phyloP scores from a whole-genome alignment of 2,888 invertebrate genomes.

The Scaeva pyrastri region DNA sequence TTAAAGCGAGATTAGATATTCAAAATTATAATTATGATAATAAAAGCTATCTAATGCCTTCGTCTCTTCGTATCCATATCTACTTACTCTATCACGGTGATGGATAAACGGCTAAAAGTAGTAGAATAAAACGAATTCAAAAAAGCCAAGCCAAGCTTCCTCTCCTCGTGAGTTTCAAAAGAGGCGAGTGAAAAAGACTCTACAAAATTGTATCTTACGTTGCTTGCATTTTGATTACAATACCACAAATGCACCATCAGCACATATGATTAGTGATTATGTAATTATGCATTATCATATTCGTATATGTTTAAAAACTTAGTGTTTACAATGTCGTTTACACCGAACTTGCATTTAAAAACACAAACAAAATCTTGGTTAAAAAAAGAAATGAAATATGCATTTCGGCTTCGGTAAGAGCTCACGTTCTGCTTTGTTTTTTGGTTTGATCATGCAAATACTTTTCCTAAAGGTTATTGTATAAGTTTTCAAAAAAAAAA shows the following conservation, averaged over 20 bases:
- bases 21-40: slow-evolving; percentile 41
- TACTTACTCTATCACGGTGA: slow-evolving; percentile 30
- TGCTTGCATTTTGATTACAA: slow-evolving; percentile 47
- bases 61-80: slow-evolving; percentile 32
- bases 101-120: slow-evolving; percentile 34
- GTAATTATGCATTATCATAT: not conserved
- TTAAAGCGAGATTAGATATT: slow-evolving; percentile 61
- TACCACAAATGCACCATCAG: not conserved
- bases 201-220: slow-evolving; percentile 32
- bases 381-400: slow-evolving; percentile 44
- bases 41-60: slow-evolving; percentile 38
- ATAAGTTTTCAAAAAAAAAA: not conserved
- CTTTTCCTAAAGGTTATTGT: not conserved
- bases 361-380: slow-evolving; percentile 51
- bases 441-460: slow-evolving; percentile 1
- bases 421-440: slow-evolving; percentile 32
- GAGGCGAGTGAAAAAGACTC: not conserved
- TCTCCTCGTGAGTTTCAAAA: not conserved
- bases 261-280: slow-evolving; percentile 2
- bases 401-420: slow-evolving; percentile 10
- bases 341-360: slow-evolving; percentile 43
- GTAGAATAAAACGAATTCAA: slow-evolving; percentile 40
- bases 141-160: slow-evolving; percentile 7
- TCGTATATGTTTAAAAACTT: not conserved
- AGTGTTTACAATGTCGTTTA: slow-evolving; percentile 50